phyloP scores from a whole-genome alignment of 2,113 vertebrate species.

The Chrysemys picta region DNA sequence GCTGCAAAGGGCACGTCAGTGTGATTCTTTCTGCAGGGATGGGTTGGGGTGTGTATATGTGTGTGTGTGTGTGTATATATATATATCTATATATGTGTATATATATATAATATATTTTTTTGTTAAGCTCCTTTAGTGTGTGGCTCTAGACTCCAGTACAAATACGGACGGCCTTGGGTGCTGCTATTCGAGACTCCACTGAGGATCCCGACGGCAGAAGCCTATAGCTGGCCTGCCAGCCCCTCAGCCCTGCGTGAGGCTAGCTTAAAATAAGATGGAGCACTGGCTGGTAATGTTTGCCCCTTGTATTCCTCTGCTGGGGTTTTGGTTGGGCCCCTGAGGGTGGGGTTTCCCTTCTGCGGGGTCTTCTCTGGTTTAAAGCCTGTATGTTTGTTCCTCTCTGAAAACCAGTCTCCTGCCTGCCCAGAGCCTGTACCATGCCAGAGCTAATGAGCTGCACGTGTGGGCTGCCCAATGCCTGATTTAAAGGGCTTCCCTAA shows the following conservation, averaged over 20 bases:
- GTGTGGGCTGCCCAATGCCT: neutral
- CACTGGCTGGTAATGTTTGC: neutral
- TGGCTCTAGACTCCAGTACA: neutral
- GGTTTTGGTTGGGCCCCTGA: neutral
- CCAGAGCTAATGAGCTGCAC: conserved; percentile 54
- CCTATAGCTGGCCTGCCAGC: neutral
- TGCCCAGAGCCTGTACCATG: accelerated
- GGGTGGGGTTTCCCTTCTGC: neutral
- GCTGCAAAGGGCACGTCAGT: neutral
- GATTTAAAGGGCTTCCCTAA: conserved; percentile 44
- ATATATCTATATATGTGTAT: too few species aligned
- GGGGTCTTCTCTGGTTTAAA: neutral
- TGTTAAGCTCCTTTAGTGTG: neutral
- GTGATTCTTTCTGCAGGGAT: neutral
- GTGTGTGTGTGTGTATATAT: too few species aligned
- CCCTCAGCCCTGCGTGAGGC: neutral
- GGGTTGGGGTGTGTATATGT: neutral
- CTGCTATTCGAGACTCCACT: neutral
- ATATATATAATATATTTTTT: too few species aligned
- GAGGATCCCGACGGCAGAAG: neutral
- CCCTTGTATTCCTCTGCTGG: neutral
- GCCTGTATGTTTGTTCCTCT: neutral
- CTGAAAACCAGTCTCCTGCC: neutral
- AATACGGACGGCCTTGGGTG: accelerated
- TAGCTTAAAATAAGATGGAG: too few species aligned